A percentile compares a stretch with the other conserved stretches of the same genome.
Evolutionary conservation across 1,140 invertebrate species (phyloP).

Genomic region (Apis dorsata): DNA sequence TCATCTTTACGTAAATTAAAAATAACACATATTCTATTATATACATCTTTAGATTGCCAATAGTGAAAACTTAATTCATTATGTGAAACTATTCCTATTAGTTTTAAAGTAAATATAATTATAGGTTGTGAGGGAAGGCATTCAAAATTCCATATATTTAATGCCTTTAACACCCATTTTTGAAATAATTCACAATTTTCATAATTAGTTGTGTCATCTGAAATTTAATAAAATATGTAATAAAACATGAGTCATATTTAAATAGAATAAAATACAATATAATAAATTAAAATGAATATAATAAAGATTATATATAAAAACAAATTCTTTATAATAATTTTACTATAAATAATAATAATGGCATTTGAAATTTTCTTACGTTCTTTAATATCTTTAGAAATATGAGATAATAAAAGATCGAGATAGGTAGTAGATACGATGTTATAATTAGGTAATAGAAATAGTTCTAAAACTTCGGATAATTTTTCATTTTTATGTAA

Average conservation of each 20-base stretch:
- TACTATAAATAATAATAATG: background rate
- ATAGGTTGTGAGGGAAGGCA: conserved; percentile 75
- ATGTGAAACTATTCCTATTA: conserved; percentile 76
- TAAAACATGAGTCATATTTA: background rate
- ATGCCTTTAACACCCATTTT: conserved; percentile 70
- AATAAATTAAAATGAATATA: background rate
- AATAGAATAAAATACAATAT: background rate
- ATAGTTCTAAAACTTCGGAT: conserved; percentile 73
- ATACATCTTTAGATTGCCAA: conserved; percentile 72
- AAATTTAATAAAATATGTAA: conserved; percentile 21
- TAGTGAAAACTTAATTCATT: conserved; percentile 75
- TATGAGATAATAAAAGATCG: conserved; percentile 75
- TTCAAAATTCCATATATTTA: conserved; percentile 68
- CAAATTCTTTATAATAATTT: background rate
- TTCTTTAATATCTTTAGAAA: conserved; percentile 66
- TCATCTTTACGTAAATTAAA: conserved; percentile 70
- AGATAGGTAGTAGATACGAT: conserved; percentile 74
- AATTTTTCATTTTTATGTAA: conserved; percentile 59
- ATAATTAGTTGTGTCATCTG: conserved; percentile 57
- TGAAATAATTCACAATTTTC: conserved; percentile 62
- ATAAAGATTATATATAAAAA: background rate
- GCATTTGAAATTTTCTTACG: conserved; percentile 60
- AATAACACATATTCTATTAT: conserved; percentile 71
- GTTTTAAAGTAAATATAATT: conserved; percentile 77
- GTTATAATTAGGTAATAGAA: conserved; percentile 74